Conservation (phyloP, 2,888 invertebrate species). For the Molorchus minor region DNA sequence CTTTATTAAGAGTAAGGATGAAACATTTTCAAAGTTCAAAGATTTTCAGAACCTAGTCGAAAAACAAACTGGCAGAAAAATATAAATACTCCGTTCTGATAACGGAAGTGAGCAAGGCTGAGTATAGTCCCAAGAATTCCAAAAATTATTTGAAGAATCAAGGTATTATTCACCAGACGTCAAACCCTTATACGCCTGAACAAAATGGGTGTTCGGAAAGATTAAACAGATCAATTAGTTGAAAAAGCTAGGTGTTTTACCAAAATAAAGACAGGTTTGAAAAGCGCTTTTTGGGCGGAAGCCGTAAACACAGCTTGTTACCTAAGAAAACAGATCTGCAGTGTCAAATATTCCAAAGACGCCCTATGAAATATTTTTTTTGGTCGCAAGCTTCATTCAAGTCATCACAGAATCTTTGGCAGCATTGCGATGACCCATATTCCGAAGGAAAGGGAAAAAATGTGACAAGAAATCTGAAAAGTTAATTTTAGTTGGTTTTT, state of each 20-base stretch:
- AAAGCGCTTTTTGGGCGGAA: conserved; percentile 42
- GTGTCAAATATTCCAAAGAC: background rate
- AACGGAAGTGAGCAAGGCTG: background rate
- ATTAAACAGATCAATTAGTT: conserved; percentile 43
- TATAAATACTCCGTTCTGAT: background rate
- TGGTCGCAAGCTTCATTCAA: too few species aligned
- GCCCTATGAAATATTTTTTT: conserved; percentile 17
- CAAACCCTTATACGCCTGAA: conserved; percentile 41
- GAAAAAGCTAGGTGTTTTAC: conserved; percentile 43
- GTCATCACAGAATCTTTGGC: conserved; percentile 24
- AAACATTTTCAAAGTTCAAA: conserved; percentile 36
- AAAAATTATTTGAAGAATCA: too few species aligned
- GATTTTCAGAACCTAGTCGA: conserved; percentile 44
- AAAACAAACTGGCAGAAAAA: background rate
- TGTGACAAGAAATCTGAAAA: conserved; percentile 25
- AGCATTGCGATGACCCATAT: conserved; percentile 21
- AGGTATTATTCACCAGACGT: conserved; percentile 50
- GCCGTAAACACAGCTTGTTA: conserved; percentile 39
- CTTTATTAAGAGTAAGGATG: conserved; percentile 11
- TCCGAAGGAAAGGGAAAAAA: conserved; percentile 24
- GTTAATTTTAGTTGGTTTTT: conserved; percentile 27
- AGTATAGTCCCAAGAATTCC: too few species aligned
- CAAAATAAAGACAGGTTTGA: conserved; percentile 35
- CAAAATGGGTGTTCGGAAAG: conserved; percentile 49
- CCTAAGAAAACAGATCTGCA: conserved; percentile 30